phyloP scores from a whole-genome alignment of 2,797 vertebrate genomes.

The Acanthornis magna region DNA sequence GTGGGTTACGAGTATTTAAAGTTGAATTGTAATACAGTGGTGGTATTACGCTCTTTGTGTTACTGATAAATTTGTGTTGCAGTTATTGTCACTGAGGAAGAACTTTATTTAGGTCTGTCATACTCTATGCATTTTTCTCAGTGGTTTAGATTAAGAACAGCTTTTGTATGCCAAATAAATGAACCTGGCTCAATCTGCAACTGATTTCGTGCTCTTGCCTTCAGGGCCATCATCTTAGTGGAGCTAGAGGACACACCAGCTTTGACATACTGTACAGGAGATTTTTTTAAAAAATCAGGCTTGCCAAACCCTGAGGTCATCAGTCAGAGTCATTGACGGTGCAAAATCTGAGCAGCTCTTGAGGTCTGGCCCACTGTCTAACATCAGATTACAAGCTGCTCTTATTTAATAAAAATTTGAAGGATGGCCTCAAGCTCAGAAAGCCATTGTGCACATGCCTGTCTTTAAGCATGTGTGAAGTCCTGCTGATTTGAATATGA shows the following conservation, averaged over 20 bases:
- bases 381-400: background rate
- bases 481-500: background rate
- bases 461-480: background rate
- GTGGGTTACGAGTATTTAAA: background rate
- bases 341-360: background rate
- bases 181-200: background rate
- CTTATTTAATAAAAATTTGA: background rate
- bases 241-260: background rate
- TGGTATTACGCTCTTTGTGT: background rate
- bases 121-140: background rate
- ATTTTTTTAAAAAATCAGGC: background rate
- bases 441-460: background rate
- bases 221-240: background rate
- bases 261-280: constrained; percentile 9
- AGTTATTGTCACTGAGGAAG: background rate
- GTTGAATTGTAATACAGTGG: background rate
- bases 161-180: background rate
- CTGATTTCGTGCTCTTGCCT: constrained; percentile 18
- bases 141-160: background rate
- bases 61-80: background rate
- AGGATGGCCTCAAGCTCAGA: background rate
- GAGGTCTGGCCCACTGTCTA: background rate
- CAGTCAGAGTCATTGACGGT: background rate
- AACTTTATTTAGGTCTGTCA: background rate
- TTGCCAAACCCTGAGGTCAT: background rate